Conservation (phyloP, 2,113 vertebrate species). For the Pithys albifrons region DNA sequence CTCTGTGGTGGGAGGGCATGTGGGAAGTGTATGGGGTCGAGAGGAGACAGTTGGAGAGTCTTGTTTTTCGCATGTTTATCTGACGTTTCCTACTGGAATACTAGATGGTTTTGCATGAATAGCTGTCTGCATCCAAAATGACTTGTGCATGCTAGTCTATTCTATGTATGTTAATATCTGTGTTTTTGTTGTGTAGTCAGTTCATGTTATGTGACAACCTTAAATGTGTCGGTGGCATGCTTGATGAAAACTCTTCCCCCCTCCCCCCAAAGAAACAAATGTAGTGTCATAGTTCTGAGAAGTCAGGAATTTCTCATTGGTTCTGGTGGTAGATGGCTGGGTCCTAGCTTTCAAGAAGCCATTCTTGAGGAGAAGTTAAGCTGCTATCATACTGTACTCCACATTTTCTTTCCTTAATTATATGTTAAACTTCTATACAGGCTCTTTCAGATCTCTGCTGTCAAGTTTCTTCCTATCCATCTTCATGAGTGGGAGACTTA, state of each 20-base stretch:
- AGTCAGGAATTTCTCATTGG: background rate
- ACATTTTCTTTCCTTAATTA: background rate
- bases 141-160: background rate
- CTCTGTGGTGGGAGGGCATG: rapidly evolving
- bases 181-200: background rate
- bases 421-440: background rate
- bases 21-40: rapidly evolving
- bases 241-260: background rate
- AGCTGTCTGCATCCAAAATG: background rate
- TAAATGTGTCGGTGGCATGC: background rate
- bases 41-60: background rate
- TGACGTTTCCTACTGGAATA: background rate
- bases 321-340: background rate
- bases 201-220: background rate
- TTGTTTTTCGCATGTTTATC: background rate
- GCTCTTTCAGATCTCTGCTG: background rate
- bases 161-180: background rate
- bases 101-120: background rate
- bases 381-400: background rate
- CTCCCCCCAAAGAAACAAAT: background rate
- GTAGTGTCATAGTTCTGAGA: background rate
- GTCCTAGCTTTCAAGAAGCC: background rate
- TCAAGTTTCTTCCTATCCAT: background rate
- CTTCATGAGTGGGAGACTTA: background rate
- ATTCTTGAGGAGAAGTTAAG: background rate